Evolutionary conservation across 2,797 vertebrate species (phyloP), one percentile per base, ranked within the genome.

Genomic region (Mycteria americana): DNA sequence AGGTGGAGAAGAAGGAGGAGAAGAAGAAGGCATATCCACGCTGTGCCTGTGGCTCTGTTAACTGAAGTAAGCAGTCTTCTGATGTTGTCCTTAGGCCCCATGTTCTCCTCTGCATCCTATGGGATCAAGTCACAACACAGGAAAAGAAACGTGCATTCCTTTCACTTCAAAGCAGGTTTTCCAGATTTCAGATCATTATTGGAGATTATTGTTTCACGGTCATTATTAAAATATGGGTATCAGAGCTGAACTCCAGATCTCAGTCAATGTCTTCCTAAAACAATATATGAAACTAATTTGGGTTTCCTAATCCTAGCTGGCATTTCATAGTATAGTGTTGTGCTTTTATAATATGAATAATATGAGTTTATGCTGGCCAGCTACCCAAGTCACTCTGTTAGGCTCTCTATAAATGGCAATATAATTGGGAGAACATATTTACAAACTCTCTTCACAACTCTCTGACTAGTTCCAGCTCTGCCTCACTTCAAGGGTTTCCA

Each of bases 391-490:
- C 56, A 73, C 59, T 92, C 79, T 76, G 46, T 73, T 73, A 63
- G 54, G 18, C 18, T 86, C 59, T 91, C 41, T 62, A 11, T 59
- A 95, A 96, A 51, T 33, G 74, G 35, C 48, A 86, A 27, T 63
- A 48, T 70, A 89, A 69, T 35, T 53, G 63, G 25, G 43, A 91
- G 63, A 53, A 69, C 31, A 53, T 19, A 19, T 87, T 94, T 90
- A 85, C 88, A 86, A 93, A 92, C 73, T 84, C 50, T 81, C n/a
- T 78, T 94, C 53, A 51, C 65, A 88, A 54, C 62, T 88, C 46
- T 82, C 59, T 92, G 75, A 45, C 46, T 83, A 43, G 21, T 87
- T 92, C 33, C 53, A 82, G 39, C 51, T 93, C 80, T 87, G 39
- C 56, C 65, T 83, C 23, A 16, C 30, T 81, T 46, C 2, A 6